Conservation (phyloP, 1,140 invertebrate species). For the Eciton burchellii region DNA sequence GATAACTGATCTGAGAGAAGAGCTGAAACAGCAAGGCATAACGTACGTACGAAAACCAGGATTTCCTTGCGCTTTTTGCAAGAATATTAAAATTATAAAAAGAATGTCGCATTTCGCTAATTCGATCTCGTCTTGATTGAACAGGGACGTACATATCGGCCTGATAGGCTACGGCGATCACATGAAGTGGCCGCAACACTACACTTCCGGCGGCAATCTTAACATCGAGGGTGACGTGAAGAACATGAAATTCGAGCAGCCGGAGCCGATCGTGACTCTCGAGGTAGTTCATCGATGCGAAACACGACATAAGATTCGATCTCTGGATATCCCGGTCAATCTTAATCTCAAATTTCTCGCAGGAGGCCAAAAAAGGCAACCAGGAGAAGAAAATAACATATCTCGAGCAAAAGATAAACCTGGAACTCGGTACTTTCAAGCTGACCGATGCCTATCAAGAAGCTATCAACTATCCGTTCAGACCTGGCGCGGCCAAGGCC, state of each 20-base stretch:
- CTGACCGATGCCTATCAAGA: constrained; percentile 86
- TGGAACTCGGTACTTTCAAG: constrained; percentile 81
- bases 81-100: no score
- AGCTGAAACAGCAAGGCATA: constrained; percentile 86
- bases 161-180: constrained; percentile 87
- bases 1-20: constrained; percentile 82
- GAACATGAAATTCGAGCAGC: constrained; percentile 83
- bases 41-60: constrained; percentile 82
- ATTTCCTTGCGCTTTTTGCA: no score
- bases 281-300: constrained; percentile 69
- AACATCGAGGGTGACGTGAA: constrained; percentile 86
- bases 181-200: constrained; percentile 86
- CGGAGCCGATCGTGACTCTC: constrained; percentile 70
- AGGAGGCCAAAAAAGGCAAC: constrained; percentile 78
- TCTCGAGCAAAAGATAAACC: constrained; percentile 76
- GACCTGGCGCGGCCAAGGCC: constrained; percentile 87
- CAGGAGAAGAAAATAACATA: constrained; percentile 71
- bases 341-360: not conserved
- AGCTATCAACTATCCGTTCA: constrained; percentile 87
- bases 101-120: not conserved
- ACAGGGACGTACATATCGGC: constrained; percentile 87
- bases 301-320: not conserved
- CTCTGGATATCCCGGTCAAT: not conserved
- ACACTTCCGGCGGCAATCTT: constrained; percentile 86
- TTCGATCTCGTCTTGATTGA: constrained; percentile 12